Evolutionary conservation across 2,797 vertebrate genomes (phyloP).

Genomic region (Sebastolobus alascanus): DNA sequence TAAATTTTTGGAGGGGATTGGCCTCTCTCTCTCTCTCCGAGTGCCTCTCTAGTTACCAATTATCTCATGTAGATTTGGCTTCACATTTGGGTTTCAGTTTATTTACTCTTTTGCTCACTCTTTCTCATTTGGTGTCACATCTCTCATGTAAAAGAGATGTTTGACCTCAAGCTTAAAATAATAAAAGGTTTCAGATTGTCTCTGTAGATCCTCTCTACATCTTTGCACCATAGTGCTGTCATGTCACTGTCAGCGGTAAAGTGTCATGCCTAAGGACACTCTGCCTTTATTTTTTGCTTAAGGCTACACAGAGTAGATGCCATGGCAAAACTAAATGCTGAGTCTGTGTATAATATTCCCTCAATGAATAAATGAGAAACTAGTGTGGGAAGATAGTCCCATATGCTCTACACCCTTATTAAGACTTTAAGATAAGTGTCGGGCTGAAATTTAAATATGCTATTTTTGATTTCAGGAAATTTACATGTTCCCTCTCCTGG

Average conservation of each 20-base stretch:
- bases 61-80: slow-evolving; percentile 11
- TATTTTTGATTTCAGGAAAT: slow-evolving; percentile 57
- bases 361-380: slow-evolving; percentile 46
- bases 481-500: slow-evolving; percentile 42
- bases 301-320: slow-evolving; percentile 1
- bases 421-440: slow-evolving; percentile 34
- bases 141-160: not conserved
- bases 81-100: not conserved
- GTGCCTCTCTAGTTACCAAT: not conserved
- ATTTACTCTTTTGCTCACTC: not conserved
- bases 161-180: not conserved
- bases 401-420: slow-evolving; percentile 45
- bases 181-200: not conserved
- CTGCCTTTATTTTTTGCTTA: not conserved
- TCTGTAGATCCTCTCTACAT: not conserved
- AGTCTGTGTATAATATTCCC: slow-evolving; percentile 35
- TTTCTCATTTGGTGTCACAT: too few relatives aligned
- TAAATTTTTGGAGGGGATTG: too few relatives aligned
- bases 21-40: too few relatives aligned
- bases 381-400: not conserved
- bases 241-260: not conserved
- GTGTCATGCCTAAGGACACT: not conserved
- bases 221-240: not conserved
- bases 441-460: slow-evolving; percentile 54
- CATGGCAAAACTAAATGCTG: slow-evolving; percentile 1